Evolutionary conservation across 2,797 vertebrate species (phyloP).

Genomic region (Trichosurus vulpecula): DNA sequence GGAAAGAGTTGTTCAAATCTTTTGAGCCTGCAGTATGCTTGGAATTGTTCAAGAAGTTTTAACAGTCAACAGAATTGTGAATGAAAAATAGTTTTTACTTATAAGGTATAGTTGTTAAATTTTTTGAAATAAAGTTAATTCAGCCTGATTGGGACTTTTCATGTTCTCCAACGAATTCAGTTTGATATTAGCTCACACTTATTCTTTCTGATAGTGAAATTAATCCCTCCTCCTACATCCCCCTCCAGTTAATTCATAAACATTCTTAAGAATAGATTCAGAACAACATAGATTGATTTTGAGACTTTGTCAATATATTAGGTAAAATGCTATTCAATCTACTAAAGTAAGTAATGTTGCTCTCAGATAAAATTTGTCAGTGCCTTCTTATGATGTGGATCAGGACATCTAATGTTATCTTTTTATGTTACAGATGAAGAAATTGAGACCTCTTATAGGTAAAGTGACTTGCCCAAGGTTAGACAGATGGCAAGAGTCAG

Average conservation of each 20-base stretch:
- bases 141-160: neutral
- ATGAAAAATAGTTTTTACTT: neutral
- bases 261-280: slow-evolving; percentile 21
- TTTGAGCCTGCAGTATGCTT: neutral
- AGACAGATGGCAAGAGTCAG: neutral
- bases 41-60: neutral
- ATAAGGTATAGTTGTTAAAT: slow-evolving; percentile 1
- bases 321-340: neutral
- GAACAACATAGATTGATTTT: slow-evolving; percentile 25
- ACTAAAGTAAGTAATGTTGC: neutral
- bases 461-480: neutral
- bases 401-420: neutral
- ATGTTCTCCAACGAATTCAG: neutral
- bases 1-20: neutral
- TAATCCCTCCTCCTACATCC: too few species aligned
- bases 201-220: slow-evolving; percentile 21
- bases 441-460: neutral
- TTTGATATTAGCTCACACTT: slow-evolving; percentile 22
- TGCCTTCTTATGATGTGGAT: neutral
- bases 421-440: neutral
- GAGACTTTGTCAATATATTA: neutral
- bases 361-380: neutral
- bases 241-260: slow-evolving; percentile 33
- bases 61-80: neutral
- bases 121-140: slow-evolving; percentile 9